Evolutionary conservation across 2,113 vertebrate genomes (phyloP).

Genomic region (Sciurus niger): DNA sequence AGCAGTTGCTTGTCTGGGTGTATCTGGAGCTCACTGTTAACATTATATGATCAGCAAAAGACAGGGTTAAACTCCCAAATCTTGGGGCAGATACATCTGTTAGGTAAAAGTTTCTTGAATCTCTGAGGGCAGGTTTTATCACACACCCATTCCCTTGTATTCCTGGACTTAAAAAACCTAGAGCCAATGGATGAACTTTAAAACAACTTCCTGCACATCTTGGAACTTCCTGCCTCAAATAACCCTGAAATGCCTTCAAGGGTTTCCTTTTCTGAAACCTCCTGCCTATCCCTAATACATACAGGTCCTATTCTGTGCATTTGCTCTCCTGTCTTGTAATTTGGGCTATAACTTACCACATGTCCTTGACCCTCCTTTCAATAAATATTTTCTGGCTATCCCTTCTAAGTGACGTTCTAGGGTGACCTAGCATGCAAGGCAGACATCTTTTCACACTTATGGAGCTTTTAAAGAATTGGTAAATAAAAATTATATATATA

Average conservation of each 20-base stretch:
- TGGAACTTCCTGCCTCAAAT: neutral
- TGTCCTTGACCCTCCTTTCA: neutral
- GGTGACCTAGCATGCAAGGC: neutral
- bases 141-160: neutral
- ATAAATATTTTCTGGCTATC: neutral
- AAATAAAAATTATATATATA: neutral
- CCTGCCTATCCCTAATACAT: neutral
- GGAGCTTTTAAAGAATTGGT: neutral
- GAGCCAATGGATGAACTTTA: neutral
- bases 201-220: neutral
- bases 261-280: neutral
- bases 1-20: neutral
- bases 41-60: neutral
- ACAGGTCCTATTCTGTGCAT: neutral
- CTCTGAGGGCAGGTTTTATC: neutral
- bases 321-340: neutral
- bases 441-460: neutral
- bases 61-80: neutral
- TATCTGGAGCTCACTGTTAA: no score
- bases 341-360: neutral
- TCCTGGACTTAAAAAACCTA: neutral
- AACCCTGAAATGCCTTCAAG: neutral
- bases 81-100: neutral
- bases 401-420: neutral
- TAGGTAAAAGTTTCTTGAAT: neutral